Percentiles rank a stretch among this genome's conserved stretches.
phyloP scores from a whole-genome alignment of 2,797 vertebrate genomes.

The Parauchenoglanis punctatus region DNA sequence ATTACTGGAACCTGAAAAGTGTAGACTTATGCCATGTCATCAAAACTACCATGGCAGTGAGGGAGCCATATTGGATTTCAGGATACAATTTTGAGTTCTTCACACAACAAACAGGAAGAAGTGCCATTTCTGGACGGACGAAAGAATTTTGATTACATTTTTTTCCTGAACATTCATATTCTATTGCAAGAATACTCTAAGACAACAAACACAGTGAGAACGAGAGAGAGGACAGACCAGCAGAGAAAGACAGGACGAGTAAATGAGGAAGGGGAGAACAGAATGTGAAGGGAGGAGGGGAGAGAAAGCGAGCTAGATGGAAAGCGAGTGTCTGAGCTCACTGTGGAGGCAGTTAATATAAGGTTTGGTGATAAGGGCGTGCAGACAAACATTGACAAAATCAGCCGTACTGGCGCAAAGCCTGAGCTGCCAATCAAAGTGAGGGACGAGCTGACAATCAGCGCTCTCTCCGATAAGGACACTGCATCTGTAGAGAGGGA shows the following conservation, averaged over 20 bases:
- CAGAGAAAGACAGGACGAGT: conserved; percentile 46
- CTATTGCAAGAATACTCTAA: background rate
- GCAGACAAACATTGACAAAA: conserved; percentile 83
- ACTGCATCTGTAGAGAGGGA: conserved; percentile 66
- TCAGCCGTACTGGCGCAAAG: conserved; percentile 78
- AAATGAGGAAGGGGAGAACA: conserved; percentile 25
- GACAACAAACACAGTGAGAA: conserved; percentile 1
- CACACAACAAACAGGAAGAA: background rate
- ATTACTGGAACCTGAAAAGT: conserved; percentile 42
- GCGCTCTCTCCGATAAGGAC: conserved; percentile 78
- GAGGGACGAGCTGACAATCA: conserved; percentile 82
- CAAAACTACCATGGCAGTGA: conserved; percentile 17
- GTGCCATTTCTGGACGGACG: background rate
- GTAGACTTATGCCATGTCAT: conserved; percentile 32
- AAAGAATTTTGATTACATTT: background rate
- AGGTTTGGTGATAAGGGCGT: conserved; percentile 79
- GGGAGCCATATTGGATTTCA: conserved; percentile 36
- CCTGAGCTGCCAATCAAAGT: conserved; percentile 78
- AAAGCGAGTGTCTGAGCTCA: conserved; percentile 77
- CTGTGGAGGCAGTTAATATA: conserved; percentile 82
- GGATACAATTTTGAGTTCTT: conserved; percentile 42
- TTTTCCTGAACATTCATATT: background rate
- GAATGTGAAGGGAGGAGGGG: conserved; percentile 10
- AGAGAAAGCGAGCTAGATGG: conserved; percentile 68
- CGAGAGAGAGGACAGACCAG: background rate